Evolutionary conservation across 2,888 invertebrate genomes (phyloP), one percentile per base, ranked within the genome.

Genomic region (Amphimallon solstitiale): DNA sequence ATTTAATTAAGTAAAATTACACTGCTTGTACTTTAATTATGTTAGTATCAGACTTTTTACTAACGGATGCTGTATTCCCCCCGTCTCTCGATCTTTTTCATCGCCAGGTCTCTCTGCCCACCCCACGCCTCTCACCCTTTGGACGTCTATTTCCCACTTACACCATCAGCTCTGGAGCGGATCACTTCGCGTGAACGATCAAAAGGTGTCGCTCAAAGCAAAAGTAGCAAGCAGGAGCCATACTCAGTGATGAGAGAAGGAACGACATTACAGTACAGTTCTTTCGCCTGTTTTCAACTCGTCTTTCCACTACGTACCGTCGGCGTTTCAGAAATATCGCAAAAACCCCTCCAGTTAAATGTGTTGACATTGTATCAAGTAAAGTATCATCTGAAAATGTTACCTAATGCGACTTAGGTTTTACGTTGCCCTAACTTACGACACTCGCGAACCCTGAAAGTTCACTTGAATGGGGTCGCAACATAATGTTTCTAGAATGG

Each of bases 1-100:
- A 84, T 84, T 84, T 84, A 84, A 84, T 84, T 84, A 84, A 84
- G 84, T 84, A 82, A 84, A 84, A 84, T 84, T 84, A 84, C 84
- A 82, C 80, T 82, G 84, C 84, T 84, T 84, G 84, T 84, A 82
- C 82, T 84, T 84, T 84, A 84, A 84, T 84, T 84, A 84, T 84
- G 83, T 84, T 83, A 84, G 83, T 84, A 83, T 83, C 82, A 80
- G 81, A 81, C 77, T 81, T 82, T 82, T 82, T 82, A 80, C 81
- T 79, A 29, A 77, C 75, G 76, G 66, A 76, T 77, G 74, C 73
- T 75, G 75, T 71, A n/a, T n/a, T n/a, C n/a, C 75, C 77, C 43
- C 43, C 56, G 56, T 59, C 56, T 59, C 56, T 54, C 54, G 61
- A 51, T 37, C 19, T 62, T 29, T 34, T 15, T 34, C 29, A 19